Base-by-base conservation (phyloP, 1,140 invertebrate species). In the Bradynema listronoti region DNA sequence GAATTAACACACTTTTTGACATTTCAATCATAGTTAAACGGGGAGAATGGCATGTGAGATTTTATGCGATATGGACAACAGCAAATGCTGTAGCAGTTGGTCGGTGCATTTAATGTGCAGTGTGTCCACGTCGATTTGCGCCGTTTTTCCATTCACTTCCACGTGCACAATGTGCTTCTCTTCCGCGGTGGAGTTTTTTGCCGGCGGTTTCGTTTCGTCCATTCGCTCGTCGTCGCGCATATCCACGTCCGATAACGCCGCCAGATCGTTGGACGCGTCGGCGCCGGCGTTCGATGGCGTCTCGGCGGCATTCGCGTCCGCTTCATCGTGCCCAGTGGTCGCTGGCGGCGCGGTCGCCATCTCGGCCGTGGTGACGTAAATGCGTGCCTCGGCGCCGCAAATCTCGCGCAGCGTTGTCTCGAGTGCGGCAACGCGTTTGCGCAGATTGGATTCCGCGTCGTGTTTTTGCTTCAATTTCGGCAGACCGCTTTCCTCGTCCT, bases 1-100 rank as follows among this genome's bases (percentile, higher is more conserved):
- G n/a, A n/a, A n/a, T n/a, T n/a, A n/a, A n/a, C n/a, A n/a, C n/a
- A n/a, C n/a, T n/a, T n/a, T n/a, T n/a, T n/a, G n/a, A n/a, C n/a
- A n/a, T n/a, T n/a, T n/a, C n/a, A n/a, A n/a, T n/a, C n/a, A n/a
- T n/a, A 52, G 14, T 57, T 49, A 57, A 22, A 57, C 36, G 5
- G 56, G 56, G 24, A 57, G 27, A 29, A 49, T 42, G 3, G 42
- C 34, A 32, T 60, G 54, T 7, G 61, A 34, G 11, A 63, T 39
- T 25, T 63, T 63, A 9, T 63, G 61, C 3, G 39, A 36, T n/a
- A 64, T 22, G 5, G 63, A 68, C 4, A 33, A 24, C 7, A 65
- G 27, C n/a, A 65, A 34, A 22, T 65, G 63, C 11, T 65, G 63
- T 16, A 65, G 43, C 7, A 65, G 57, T 19, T 62, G 58, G 49